Evolutionary conservation across 2,888 invertebrate genomes (phyloP), one percentile per base, ranked within the genome.

Genomic region (Philaethria dido): DNA sequence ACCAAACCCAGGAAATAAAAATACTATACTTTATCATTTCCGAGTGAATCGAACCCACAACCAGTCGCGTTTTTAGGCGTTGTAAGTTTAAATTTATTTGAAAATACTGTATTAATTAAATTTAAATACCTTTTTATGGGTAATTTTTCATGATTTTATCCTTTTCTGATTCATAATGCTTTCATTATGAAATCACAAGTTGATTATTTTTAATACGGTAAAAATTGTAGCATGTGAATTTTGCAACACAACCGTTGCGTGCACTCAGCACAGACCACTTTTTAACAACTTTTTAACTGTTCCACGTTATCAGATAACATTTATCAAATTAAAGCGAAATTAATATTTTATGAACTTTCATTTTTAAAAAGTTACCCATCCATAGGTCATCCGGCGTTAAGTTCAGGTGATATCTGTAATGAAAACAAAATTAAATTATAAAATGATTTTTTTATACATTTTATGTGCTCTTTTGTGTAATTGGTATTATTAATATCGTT

Each of bases 311-410:
- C 16, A 13, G 16, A 29, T 33, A 45, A 16, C 18, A 29, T 60
- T 45, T 18, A 29, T 45, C 47, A 2, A 47, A 29, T 60, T 25
- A 29, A 25, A 44, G 0, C 6, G 11, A 60, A 60, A 60, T 18
- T 9, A 16, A 29, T 60, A 60, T 45, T 45, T 45, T 18, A 16
- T 44, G 2, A 8, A 44, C 59, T 18, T 59, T 59, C 45, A 16
- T 60, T 60, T n/a, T 60, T 47, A 0, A 45, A 60, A 60, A 44
- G 60, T 29, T 60, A 42, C 42, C 42, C 48, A 8, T 22, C 48
- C 25, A 16, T 54, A 55, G 18, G 44, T 25, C 60, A 33, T 60
- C 45, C 52, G 33, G 25, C 18, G 0, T 60, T 18, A 18, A 45
- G 60, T 18, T 60, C 45, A 16, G 29, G 33, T 47, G 33, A 14